phyloP scores from a whole-genome alignment of 2,888 invertebrate genomes.

The Tipula helvola region DNA sequence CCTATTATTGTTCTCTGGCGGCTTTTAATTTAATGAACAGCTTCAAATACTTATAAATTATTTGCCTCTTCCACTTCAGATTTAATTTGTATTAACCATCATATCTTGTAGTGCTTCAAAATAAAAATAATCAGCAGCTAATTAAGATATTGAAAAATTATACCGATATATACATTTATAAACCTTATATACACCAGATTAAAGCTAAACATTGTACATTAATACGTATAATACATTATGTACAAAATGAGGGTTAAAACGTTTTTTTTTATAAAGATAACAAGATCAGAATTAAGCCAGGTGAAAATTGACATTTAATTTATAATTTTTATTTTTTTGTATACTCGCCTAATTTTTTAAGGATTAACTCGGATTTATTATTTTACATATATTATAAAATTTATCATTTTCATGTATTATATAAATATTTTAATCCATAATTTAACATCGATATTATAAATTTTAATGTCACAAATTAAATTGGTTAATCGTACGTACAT shows the following conservation, averaged over 20 bases:
- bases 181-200: neutral
- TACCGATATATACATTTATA: neutral
- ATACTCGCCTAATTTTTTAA: neutral
- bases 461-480: neutral
- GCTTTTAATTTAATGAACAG: too few relatives aligned
- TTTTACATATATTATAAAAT: neutral
- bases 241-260: neutral
- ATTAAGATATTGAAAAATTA: neutral
- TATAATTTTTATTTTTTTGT: neutral
- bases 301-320: slow-evolving; percentile 4
- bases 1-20: too few relatives aligned
- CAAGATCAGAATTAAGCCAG: neutral
- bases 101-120: neutral
- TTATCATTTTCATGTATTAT: neutral
- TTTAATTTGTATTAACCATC: neutral
- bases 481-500: neutral
- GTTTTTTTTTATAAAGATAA: neutral
- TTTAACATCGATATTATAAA: neutral
- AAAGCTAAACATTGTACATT: neutral
- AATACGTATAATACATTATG: neutral
- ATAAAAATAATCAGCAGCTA: neutral
- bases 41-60: neutral
- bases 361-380: neutral
- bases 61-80: neutral
- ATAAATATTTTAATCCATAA: neutral